Conservation (phyloP, 2,113 vertebrate species). For the Dipodomys spectabilis region DNA sequence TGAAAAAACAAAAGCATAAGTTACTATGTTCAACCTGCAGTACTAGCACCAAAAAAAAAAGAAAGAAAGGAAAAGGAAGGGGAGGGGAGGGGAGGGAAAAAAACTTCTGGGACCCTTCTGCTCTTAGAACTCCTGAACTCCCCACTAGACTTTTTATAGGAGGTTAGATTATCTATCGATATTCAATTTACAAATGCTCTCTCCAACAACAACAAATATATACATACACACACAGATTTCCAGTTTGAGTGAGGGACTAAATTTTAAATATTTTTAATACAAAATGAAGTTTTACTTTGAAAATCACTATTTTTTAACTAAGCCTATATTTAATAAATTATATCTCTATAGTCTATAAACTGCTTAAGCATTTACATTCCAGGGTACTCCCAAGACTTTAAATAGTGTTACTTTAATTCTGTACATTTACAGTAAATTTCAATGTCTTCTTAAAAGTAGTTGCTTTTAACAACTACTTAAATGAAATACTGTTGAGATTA, state of each 20-base stretch:
- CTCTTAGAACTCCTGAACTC: background rate
- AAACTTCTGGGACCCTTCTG: background rate
- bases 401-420: background rate
- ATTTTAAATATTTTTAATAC: background rate
- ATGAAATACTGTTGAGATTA: background rate
- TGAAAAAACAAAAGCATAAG: too few relatives aligned
- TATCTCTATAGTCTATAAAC: background rate
- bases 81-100: too few relatives aligned
- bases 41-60: too few relatives aligned
- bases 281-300: conserved; percentile 37
- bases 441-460: background rate
- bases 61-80: too few relatives aligned
- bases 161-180: background rate
- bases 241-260: background rate
- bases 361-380: conserved; percentile 32
- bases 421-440: conserved; percentile 3
- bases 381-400: background rate
- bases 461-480: conserved; percentile 12
- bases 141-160: background rate
- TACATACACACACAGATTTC: too few relatives aligned
- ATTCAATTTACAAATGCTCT: background rate
- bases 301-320: background rate
- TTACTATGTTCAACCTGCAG: too few relatives aligned
- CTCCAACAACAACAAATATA: background rate
- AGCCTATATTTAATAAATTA: background rate